These are phyloP conservation scores for Bombycilla garrulus DNA, from an alignment of 2,113 vertebrate genomes.

Conservation along the genomic window DNA sequence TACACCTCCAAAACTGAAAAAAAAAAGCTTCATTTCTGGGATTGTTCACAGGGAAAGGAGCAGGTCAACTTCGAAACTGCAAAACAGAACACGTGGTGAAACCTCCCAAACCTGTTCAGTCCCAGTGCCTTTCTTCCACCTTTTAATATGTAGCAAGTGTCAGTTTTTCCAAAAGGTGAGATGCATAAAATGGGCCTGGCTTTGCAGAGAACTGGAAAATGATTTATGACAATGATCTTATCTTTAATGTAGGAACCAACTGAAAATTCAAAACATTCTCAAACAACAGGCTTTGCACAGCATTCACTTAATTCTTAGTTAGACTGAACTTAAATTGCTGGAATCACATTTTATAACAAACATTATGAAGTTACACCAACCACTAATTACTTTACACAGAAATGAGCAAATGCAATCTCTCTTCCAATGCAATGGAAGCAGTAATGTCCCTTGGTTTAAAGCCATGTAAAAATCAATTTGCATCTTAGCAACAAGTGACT, in stretches of 20 bases:
- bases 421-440: neutral
- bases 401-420: neutral
- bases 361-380: neutral
- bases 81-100: fast-evolving
- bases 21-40: neutral
- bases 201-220: neutral
- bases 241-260: neutral
- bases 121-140: neutral
- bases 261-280: neutral
- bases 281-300: neutral
- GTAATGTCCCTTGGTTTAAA: neutral
- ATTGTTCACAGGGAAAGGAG: neutral
- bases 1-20: neutral
- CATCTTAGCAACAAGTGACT: neutral
- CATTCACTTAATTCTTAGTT: neutral
- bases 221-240: neutral
- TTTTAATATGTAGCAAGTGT: neutral
- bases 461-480: neutral
- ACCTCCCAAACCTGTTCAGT: neutral
- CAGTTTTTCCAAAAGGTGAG: neutral
- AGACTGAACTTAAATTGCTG: neutral
- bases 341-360: neutral
- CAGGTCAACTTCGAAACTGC: neutral
- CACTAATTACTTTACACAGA: neutral
- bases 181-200: neutral